Evolutionary conservation across 2,888 invertebrate genomes (phyloP).

Genomic region (Cephus runcator): DNA sequence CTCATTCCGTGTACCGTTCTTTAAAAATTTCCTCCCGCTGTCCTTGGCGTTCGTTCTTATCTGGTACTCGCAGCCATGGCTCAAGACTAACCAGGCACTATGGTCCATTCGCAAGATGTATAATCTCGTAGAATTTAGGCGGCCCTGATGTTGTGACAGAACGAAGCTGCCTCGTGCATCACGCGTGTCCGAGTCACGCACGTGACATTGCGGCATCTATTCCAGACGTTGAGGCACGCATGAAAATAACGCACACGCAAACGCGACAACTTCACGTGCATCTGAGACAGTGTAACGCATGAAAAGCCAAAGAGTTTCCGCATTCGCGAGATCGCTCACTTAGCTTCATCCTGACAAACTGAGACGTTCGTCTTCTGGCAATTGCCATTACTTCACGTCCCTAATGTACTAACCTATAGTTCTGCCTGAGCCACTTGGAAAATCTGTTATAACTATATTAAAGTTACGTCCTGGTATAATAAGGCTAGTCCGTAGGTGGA

Average conservation of each 20-base stretch:
- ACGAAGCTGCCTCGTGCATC: conserved; percentile 40
- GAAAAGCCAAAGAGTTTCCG: neutral
- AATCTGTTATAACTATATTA: neutral
- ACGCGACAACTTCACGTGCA: neutral
- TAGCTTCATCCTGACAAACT: neutral
- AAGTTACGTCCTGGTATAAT: neutral
- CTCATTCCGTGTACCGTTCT: neutral
- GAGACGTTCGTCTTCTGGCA: neutral
- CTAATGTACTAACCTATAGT: neutral
- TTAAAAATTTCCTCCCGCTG: neutral
- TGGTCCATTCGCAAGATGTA: conserved; percentile 32
- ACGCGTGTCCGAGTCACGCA: conserved; percentile 8
- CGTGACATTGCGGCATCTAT: neutral
- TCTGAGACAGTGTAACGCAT: neutral
- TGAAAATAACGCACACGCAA: neutral
- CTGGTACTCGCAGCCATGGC: neutral
- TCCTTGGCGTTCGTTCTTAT: neutral
- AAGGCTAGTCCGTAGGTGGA: neutral
- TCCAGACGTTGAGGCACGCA: neutral
- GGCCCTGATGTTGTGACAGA: conserved; percentile 48
- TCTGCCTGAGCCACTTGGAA: neutral
- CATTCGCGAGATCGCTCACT: neutral
- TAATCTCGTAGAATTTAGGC: conserved; percentile 44
- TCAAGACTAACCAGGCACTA: neutral
- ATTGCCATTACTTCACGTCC: neutral